Conservation (phyloP, 2,113 vertebrate genomes). For the Plecotus auritus region DNA sequence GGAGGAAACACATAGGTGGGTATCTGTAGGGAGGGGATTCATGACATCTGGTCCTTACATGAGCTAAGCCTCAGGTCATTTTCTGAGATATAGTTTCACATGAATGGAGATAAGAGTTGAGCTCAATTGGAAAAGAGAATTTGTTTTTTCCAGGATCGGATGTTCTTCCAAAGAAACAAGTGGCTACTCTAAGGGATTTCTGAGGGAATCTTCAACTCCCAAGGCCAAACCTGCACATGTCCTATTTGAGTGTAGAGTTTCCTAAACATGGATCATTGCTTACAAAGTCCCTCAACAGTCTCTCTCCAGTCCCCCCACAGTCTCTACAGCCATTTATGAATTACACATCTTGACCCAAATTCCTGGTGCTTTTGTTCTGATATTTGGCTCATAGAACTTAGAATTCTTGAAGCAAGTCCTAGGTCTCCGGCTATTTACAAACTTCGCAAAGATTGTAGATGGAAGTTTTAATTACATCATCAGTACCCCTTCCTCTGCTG, state of each 20-base stretch:
- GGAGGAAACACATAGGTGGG: not conserved
- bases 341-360: not conserved
- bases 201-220: not conserved
- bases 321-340: not conserved
- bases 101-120: not conserved
- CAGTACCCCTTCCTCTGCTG: not conserved
- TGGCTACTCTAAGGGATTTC: not conserved
- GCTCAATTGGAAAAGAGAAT: not conserved
- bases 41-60: accelerated
- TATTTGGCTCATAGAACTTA: not conserved
- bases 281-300: not conserved
- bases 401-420: not conserved
- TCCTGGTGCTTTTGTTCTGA: not conserved
- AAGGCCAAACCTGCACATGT: too few relatives aligned
- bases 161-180: not conserved
- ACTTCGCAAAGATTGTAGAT: not conserved
- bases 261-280: not conserved
- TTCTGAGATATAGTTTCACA: not conserved
- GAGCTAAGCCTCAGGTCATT: not conserved
- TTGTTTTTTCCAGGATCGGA: not conserved
- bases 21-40: not conserved
- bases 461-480: not conserved
- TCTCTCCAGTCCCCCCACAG: too few relatives aligned
- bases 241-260: not conserved
- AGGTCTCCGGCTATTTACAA: not conserved